phyloP scores from a whole-genome alignment of 2,113 vertebrate species.

The Rutilus rutilus region DNA sequence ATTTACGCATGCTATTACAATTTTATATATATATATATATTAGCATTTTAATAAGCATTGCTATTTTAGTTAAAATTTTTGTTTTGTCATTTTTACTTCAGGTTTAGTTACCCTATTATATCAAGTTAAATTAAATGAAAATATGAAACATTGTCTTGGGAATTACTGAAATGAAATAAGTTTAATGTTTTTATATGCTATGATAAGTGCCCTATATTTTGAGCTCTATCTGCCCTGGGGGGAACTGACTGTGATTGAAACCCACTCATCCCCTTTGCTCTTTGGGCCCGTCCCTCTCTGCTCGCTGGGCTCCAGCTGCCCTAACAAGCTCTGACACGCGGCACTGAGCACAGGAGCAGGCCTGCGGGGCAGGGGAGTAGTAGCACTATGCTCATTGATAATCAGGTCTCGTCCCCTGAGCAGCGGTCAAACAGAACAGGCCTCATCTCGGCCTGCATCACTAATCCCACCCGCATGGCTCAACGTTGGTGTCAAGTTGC shows the following conservation, averaged over 20 bases:
- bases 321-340: constrained; percentile 64
- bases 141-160: too few species aligned
- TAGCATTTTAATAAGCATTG: too few species aligned
- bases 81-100: too few species aligned
- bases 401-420: constrained; percentile 61
- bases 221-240: constrained; percentile 5
- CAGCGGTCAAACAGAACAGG: constrained; percentile 64
- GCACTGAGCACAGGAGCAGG: constrained; percentile 53
- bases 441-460: constrained; percentile 58
- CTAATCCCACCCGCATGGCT: constrained; percentile 62
- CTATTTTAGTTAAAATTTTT: too few species aligned
- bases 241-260: constrained; percentile 57
- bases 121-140: too few species aligned
- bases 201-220: too few species aligned
- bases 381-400: constrained; percentile 63
- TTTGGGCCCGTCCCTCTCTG: constrained; percentile 49
- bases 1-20: too few species aligned
- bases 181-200: too few species aligned
- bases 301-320: constrained; percentile 48
- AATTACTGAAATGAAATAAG: too few species aligned
- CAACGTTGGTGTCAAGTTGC: constrained; percentile 57
- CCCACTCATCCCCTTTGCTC: constrained; percentile 25
- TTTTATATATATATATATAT: too few species aligned
- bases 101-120: too few species aligned
- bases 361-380: constrained; percentile 46